Percentiles rank a stretch among this genome's conserved stretches.
Evolutionary conservation across 2,888 invertebrate genomes (phyloP).

Genomic region (Beris morrisii): DNA sequence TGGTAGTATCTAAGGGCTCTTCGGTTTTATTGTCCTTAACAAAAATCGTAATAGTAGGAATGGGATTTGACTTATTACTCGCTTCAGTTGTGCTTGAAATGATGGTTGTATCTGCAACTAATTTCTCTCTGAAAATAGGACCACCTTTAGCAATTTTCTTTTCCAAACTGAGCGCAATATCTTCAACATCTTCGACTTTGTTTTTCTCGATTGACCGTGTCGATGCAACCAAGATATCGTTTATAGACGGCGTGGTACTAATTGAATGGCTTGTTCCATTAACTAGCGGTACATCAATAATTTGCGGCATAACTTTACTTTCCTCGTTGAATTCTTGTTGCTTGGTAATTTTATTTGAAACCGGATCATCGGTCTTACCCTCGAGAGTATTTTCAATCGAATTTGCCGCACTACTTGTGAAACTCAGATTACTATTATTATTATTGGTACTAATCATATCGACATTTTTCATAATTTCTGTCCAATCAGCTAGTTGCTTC

Average conservation of each 20-base stretch:
- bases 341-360: slow-evolving; percentile 20
- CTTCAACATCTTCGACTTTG: slow-evolving; percentile 40
- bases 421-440: slow-evolving; percentile 21
- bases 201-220: slow-evolving; percentile 42
- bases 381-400: slow-evolving; percentile 38
- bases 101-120: neutral
- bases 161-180: neutral
- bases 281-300: slow-evolving; percentile 5
- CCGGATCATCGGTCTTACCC: slow-evolving; percentile 30
- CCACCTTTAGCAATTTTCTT: neutral
- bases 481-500: slow-evolving; percentile 37
- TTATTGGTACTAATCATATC: slow-evolving; percentile 33
- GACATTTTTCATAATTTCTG: slow-evolving; percentile 38
- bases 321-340: slow-evolving; percentile 14
- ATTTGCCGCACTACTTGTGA: slow-evolving; percentile 31
- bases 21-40: neutral
- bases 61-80: slow-evolving; percentile 8
- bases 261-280: slow-evolving; percentile 41
- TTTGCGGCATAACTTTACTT: slow-evolving; percentile 17
- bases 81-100: slow-evolving; percentile 8
- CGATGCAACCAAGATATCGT: slow-evolving; percentile 40
- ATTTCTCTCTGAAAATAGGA: neutral
- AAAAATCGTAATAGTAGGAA: neutral
- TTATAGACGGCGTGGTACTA: slow-evolving; percentile 40
- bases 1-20: slow-evolving; percentile 4